Conservation (phyloP, 2,797 vertebrate species). For the Amazona ochrocephala region DNA sequence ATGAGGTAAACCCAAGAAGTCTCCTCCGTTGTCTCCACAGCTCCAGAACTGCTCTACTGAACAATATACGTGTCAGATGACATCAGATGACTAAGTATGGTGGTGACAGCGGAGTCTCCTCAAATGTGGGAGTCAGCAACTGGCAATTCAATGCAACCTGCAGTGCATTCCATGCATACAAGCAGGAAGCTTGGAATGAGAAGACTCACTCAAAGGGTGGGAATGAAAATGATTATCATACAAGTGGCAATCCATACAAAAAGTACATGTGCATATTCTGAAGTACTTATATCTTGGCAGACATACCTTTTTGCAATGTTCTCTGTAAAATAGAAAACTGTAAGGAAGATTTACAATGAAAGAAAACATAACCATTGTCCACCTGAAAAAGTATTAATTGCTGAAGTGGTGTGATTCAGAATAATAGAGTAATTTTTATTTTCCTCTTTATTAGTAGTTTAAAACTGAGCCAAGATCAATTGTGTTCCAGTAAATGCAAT, state of each 20-base stretch:
- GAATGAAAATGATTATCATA: neutral
- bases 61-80: neutral
- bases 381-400: neutral
- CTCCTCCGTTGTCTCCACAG: neutral
- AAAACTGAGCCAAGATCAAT: neutral
- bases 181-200: neutral
- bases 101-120: rapidly evolving
- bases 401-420: neutral
- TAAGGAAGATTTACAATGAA: neutral
- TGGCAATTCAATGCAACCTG: neutral
- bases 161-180: neutral
- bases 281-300: neutral
- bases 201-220: neutral
- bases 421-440: neutral
- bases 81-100: neutral
- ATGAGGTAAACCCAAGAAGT: neutral
- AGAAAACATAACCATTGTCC: neutral
- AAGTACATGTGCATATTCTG: neutral
- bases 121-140: neutral
- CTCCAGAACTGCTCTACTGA: neutral
- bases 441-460: neutral
- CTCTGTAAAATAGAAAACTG: neutral
- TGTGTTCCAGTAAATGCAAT: neutral
- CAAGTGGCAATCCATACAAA: neutral
- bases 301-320: neutral